Evolutionary conservation across 2,113 vertebrate genomes (phyloP).

Genomic region (Nansenia antarctica): DNA sequence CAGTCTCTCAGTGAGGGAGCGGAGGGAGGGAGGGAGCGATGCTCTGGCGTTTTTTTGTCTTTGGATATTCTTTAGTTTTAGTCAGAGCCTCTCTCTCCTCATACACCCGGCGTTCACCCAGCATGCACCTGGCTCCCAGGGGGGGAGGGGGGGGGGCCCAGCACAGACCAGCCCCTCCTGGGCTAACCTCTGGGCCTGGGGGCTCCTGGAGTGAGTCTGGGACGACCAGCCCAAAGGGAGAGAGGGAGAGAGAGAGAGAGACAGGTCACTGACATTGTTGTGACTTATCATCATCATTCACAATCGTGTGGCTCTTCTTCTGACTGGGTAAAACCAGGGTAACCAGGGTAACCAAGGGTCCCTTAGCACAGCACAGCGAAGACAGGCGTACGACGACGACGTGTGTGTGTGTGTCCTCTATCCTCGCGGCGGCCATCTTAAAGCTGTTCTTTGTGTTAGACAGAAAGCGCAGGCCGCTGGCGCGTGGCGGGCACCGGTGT

Average conservation of each 20-base stretch:
- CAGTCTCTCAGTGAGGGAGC: slow-evolving; percentile 46
- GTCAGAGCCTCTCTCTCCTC: slow-evolving; percentile 47
- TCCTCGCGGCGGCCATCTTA: slow-evolving; percentile 21
- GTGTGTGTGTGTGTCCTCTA: slow-evolving; percentile 6
- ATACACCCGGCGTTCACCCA: too few species aligned
- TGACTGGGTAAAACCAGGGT: too few species aligned
- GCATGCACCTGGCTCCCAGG: neutral
- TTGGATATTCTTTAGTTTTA: slow-evolving; percentile 70
- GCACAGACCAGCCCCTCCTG: neutral
- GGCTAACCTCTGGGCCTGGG: too few species aligned
- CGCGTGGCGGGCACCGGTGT: slow-evolving; percentile 11
- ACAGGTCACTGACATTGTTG: neutral
- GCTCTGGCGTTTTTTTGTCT: slow-evolving; percentile 72
- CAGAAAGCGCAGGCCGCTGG: slow-evolving; percentile 24
- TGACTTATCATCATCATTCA: neutral
- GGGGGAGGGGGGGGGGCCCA: neutral
- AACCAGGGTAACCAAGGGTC: neutral
- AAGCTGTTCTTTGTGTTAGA: slow-evolving; percentile 46
- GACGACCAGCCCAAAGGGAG: too few species aligned
- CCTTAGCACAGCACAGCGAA: neutral
- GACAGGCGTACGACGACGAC: neutral
- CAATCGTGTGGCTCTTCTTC: neutral
- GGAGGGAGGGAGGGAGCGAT: slow-evolving; percentile 42
- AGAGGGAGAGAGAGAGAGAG: too few species aligned
- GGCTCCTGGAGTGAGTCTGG: too few species aligned